A percentile compares a stretch with the other conserved stretches of the same genome.
phyloP scores from a whole-genome alignment of 2,888 invertebrate genomes.

The Pyrocoelia pectoralis region DNA sequence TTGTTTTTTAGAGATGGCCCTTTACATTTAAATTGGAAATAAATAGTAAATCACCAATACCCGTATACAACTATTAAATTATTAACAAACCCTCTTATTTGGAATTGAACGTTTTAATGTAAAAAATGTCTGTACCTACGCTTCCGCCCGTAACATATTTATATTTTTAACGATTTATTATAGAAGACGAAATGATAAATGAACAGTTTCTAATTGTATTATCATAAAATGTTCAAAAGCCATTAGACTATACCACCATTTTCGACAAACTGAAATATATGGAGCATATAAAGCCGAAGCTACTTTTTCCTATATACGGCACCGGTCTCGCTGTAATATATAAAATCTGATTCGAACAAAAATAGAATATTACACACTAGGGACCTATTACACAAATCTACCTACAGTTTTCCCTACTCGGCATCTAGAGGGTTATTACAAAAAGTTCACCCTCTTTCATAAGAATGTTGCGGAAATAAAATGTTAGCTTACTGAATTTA shows the following conservation, averaged over 20 bases:
- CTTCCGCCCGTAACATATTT: too few relatives aligned
- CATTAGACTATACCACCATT: background rate
- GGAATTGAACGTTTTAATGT: too few relatives aligned
- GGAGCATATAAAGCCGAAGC: background rate
- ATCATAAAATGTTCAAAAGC: background rate
- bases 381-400: conserved; percentile 54
- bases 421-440: conserved; percentile 34
- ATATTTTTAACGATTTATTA: too few relatives aligned
- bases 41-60: too few relatives aligned
- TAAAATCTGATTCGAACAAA: conserved; percentile 53
- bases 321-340: conserved; percentile 43
- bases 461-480: conserved; percentile 18
- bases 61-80: too few relatives aligned
- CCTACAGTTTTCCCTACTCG: conserved; percentile 45
- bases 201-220: background rate
- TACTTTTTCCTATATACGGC: conserved; percentile 1
- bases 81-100: too few relatives aligned
- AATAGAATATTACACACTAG: conserved; percentile 55
- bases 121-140: too few relatives aligned
- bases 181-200: too few relatives aligned
- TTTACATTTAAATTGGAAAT: too few relatives aligned
- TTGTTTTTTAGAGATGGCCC: too few relatives aligned
- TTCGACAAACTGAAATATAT: conserved; percentile 1
- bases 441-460: conserved; percentile 29
- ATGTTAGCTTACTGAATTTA: conserved; percentile 4